Evolutionary conservation across 1,140 invertebrate species (phyloP), one percentile per base, ranked within the genome.

Genomic region (Conus betulinus): DNA sequence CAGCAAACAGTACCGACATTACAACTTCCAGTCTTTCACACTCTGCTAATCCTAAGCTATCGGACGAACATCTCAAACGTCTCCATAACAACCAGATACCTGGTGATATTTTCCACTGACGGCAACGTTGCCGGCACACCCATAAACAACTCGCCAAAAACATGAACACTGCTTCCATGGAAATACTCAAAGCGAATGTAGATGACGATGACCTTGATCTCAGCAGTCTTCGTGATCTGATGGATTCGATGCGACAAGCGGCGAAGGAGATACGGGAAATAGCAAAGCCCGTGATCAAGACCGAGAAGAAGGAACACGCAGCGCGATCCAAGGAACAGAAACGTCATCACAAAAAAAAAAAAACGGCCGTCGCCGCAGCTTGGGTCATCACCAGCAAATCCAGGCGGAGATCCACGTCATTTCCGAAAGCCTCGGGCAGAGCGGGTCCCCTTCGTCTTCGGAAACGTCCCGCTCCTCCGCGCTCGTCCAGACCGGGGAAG

Each of bases 391-490:
- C 79, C 84, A 63, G 55, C 85, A 87, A 53, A 78, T 87, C 52
- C 67, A 87, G 85, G 85, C 85, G 20, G 85, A 87, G 53, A 27
- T 87, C 20, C 85, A 87, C 85, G 71, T 87, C 85, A 87, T 87
- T 53, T 87, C 85, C 3, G 85, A 87, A 51, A 52, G 53, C 85
- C 76, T 55, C 71, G 71, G 74, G 11, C 51, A 60, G 0, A 15
- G 15, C n/a, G 25, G 63, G 20, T 60, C 84, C n/a, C 84, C 57
- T 27, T 23, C 67, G 2, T n/a, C 15, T 20, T 71, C 67, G 10
- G 67, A 71, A 71, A 71, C 67, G 11, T 71, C 67, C 67, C 15
- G 20, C 11, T 23, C 11, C 23, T 23, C 67, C 67, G 13, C 20
- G 23, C 67, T 10, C 6, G 23, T 71, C 67, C 67, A 71, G 17